Conservation (phyloP, 2,113 vertebrate genomes). For the Apteryx mantelli region DNA sequence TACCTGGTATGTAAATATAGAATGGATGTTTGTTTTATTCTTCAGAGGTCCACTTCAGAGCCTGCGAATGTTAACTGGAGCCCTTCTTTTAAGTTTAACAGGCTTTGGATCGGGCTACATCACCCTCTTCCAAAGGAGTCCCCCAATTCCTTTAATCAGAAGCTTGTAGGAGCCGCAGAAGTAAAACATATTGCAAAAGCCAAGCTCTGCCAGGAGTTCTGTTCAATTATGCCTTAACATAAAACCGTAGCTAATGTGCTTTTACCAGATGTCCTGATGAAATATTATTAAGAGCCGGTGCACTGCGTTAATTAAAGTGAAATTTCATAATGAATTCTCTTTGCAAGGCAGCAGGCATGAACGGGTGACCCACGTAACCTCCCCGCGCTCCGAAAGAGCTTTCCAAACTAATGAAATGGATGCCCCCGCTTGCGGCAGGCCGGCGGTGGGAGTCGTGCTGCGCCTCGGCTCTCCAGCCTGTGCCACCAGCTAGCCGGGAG, state of each 20-base stretch:
- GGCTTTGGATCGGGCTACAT: not conserved
- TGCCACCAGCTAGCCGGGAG: not conserved
- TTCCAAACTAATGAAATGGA: slow-evolving; percentile 46
- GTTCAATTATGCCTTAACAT: slow-evolving; percentile 35
- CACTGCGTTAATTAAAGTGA: slow-evolving; percentile 60
- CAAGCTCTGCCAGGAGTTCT: not conserved
- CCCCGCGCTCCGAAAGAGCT: not conserved
- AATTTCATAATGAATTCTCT: slow-evolving; percentile 63
- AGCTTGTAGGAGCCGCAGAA: not conserved
- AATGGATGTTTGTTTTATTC: not conserved
- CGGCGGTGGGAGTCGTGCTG: not conserved
- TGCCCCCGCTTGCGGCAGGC: not conserved
- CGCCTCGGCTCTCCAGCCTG: not conserved
- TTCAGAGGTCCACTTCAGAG: not conserved
- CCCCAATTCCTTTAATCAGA: not conserved
- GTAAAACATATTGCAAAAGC: slow-evolving; percentile 29
- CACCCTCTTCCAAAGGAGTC: not conserved
- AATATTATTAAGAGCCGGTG: slow-evolving; percentile 36
- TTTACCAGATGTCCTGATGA: slow-evolving; percentile 58
- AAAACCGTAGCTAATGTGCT: slow-evolving; percentile 47
- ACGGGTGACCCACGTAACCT: slow-evolving; percentile 45
- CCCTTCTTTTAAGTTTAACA: not conserved
- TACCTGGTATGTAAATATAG: not conserved
- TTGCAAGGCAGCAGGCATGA: slow-evolving; percentile 27
- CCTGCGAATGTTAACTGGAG: not conserved